phyloP scores from a whole-genome alignment of 2,797 vertebrate genomes.

The Tadarida brasiliensis region DNA sequence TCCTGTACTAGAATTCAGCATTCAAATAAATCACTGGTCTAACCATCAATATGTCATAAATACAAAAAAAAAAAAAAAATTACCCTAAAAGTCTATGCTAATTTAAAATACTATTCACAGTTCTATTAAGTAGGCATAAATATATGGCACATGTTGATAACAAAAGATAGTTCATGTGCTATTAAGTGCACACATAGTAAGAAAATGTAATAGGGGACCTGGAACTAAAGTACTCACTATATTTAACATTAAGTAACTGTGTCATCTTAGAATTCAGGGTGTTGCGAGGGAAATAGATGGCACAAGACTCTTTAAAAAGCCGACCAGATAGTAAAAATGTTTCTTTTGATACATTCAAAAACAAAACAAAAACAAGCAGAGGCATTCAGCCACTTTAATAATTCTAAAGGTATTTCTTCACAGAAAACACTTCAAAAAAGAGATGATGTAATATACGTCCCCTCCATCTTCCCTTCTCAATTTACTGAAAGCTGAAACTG shows the following conservation, averaged over 20 bases:
- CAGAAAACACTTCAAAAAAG: conserved; percentile 21
- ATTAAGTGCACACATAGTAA: neutral
- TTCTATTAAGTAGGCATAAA: neutral
- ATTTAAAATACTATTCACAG: conserved; percentile 35
- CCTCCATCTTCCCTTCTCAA: neutral
- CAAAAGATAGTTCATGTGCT: neutral
- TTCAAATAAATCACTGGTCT: neutral
- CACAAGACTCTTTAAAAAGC: neutral
- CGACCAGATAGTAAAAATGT: neutral
- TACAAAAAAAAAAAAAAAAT: neutral
- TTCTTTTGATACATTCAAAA: conserved; percentile 29
- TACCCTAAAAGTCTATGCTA: neutral
- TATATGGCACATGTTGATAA: neutral
- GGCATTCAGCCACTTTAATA: neutral
- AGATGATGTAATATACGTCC: neutral
- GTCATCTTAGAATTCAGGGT: conserved; percentile 18
- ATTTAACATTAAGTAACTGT: neutral
- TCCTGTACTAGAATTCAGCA: neutral
- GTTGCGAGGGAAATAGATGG: conserved; percentile 7
- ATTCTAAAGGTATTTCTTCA: neutral
- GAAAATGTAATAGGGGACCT: neutral
- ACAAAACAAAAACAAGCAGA: neutral
- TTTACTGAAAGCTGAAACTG: neutral
- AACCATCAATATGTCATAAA: neutral
- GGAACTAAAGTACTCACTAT: neutral